Evolutionary conservation across 2,888 invertebrate genomes (phyloP), one percentile per base, ranked within the genome.

Genomic region (Agrotis ipsilon): DNA sequence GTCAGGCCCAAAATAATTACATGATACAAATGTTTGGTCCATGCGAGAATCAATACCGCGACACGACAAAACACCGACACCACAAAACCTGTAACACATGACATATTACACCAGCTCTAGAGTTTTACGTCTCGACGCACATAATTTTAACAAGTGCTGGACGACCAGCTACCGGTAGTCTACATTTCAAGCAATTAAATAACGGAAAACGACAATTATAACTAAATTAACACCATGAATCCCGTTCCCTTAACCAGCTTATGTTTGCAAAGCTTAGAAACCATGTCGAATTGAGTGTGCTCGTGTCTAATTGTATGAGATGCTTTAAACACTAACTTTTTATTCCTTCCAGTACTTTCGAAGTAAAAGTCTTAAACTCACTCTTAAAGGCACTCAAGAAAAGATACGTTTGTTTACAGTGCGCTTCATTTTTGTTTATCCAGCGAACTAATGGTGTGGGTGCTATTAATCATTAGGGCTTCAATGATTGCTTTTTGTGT

Each of bases 331-430:
- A 80, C 77, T 67, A 21, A 51, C 57, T 68, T 80, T 84, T 78
- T 68, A 71, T 75, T 72, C 68, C 65, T 75, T 32, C 48, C 49
- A 75, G 75, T 66, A 74, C 78, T 79, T 81, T 84, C 82, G 51
- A 82, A 81, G 77, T 78, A 77, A 84, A 79, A 82, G 77, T 77
- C 27, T 68, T 39, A n/a, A 14, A 68, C 82, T 82, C 81, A 84
- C 82, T 72, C 84, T 78, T 24, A 61, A 57, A 57, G 21, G 32
- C 39, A 62, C 24, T 57, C 18, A 13, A 19, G 58, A 13, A 70
- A 54, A 48, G 18, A 52, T 62, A 60, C 1, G 60, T 66, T 59
- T 54, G n/a, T 67, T 54, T 55, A 43, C 21, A 46, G 19, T 43
- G 9, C 7, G 46, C 27, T 59, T 59, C 21, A 43, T 54, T 62